A percentile compares a stretch with the other conserved stretches of the same genome.
phyloP scores from a whole-genome alignment of 92 coral and sea anemone species.

The Blastomussa wellsi region DNA sequence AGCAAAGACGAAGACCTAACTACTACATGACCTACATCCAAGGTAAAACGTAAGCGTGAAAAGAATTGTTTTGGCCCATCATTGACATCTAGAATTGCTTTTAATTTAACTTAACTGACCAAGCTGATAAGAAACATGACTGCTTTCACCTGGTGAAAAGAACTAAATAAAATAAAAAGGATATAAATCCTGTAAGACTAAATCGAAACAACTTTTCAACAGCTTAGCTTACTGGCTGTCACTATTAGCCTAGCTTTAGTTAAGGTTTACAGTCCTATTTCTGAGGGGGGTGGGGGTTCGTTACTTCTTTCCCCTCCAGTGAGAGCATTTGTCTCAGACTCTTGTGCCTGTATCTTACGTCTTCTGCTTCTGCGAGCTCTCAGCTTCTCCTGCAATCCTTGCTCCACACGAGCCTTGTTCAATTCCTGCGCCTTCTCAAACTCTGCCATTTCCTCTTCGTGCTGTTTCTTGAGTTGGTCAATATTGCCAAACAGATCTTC shows the following conservation, averaged over 20 bases:
- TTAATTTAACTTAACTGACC: background rate
- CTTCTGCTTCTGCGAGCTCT: conserved; percentile 86
- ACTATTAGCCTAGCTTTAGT: background rate
- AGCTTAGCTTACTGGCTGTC: background rate
- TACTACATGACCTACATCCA: too few relatives aligned
- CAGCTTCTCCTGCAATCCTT: conserved; percentile 92
- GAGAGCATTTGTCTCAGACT: conserved; percentile 64
- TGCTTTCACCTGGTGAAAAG: background rate
- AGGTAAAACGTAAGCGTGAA: background rate
- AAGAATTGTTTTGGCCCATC: background rate
- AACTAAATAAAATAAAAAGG: background rate
- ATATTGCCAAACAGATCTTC: conserved; percentile 91
- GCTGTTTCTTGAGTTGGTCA: conserved; percentile 89
- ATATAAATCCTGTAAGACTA: background rate
- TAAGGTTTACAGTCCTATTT: conserved; percentile 21
- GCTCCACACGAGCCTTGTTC: conserved; percentile 90
- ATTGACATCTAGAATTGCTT: background rate
- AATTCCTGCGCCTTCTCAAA: conserved; percentile 91
- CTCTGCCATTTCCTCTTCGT: conserved; percentile 94
- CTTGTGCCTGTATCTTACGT: conserved; percentile 75
- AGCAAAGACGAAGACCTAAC: background rate
- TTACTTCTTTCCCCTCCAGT: conserved; percentile 15
- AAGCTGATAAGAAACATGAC: background rate
- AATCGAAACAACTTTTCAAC: background rate
- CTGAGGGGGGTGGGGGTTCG: conserved; percentile 44